Conservation (phyloP, 2,113 vertebrate species). For the Chiloscyllium plagiosum region DNA sequence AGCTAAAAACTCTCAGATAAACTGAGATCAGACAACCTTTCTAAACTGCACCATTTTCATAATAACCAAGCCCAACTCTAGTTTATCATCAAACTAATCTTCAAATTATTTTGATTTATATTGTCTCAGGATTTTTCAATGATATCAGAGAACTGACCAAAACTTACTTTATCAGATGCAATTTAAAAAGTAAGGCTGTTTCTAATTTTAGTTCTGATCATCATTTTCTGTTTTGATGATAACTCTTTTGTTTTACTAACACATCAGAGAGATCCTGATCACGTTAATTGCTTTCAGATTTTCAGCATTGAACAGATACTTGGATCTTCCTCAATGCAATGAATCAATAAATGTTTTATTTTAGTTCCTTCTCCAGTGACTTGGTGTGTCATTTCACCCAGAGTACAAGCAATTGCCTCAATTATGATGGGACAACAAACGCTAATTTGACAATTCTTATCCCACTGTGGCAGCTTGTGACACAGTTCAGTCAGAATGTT, state of each 20-base stretch:
- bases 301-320: background rate
- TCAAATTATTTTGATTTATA: background rate
- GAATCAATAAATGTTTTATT: background rate
- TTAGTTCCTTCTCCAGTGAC: background rate
- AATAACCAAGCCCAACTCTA: too few relatives aligned
- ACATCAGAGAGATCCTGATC: background rate
- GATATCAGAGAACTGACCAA: background rate
- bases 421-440: background rate
- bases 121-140: background rate
- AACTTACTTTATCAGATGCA: background rate
- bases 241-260: background rate
- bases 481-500: background rate
- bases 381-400: background rate
- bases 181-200: background rate
- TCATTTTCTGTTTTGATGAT: background rate
- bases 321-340: background rate
- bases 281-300: background rate
- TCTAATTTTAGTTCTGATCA: background rate
- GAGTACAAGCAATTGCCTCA: background rate
- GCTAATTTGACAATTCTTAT: background rate
- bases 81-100: too few relatives aligned
- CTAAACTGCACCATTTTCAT: too few relatives aligned
- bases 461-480: background rate
- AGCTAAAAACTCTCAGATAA: too few relatives aligned
- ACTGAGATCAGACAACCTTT: too few relatives aligned